phyloP scores from a whole-genome alignment of 2,888 invertebrate species.

The Abrostola tripartita region DNA sequence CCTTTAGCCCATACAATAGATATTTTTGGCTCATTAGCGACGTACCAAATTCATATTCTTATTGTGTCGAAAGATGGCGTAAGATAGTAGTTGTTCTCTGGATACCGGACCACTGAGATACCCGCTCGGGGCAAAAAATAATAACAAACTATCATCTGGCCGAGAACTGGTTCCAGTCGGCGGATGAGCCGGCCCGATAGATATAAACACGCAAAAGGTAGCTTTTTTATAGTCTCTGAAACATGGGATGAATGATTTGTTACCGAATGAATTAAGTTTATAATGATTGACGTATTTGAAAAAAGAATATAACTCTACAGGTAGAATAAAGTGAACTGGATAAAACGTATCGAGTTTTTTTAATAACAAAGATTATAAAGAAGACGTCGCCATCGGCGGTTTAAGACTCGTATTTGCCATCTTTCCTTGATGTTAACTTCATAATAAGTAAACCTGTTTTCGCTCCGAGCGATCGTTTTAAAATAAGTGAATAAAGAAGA shows the following conservation, averaged over 20 bases:
- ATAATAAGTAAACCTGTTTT: constrained; percentile 45
- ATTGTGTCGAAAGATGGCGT: constrained; percentile 51
- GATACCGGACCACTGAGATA: constrained; percentile 63
- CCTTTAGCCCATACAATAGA: no score
- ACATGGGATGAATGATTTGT: constrained; percentile 51
- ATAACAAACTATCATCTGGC: constrained; percentile 83
- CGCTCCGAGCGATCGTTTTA: constrained; percentile 29
- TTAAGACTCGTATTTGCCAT: constrained; percentile 33
- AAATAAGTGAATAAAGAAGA: constrained; percentile 37
- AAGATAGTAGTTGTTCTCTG: constrained; percentile 59
- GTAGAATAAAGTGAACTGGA: constrained; percentile 34
- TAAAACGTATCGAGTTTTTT: constrained; percentile 42
- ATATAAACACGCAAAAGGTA: constrained; percentile 72
- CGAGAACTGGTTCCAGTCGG: constrained; percentile 78
- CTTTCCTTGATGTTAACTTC: constrained; percentile 33
- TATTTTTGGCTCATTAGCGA: constrained; percentile 12
- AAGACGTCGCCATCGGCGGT: constrained; percentile 38
- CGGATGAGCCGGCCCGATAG: constrained; percentile 74
- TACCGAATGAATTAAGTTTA: constrained; percentile 32
- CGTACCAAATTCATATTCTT: constrained; percentile 36
- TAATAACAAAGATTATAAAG: constrained; percentile 45
- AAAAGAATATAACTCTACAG: constrained; percentile 16
- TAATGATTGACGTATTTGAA: constrained; percentile 42
- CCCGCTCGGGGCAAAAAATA: constrained; percentile 75
- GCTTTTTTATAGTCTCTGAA: constrained; percentile 65